phyloP scores from a whole-genome alignment of 1,140 invertebrate genomes.

The Drosophila mauritiana region DNA sequence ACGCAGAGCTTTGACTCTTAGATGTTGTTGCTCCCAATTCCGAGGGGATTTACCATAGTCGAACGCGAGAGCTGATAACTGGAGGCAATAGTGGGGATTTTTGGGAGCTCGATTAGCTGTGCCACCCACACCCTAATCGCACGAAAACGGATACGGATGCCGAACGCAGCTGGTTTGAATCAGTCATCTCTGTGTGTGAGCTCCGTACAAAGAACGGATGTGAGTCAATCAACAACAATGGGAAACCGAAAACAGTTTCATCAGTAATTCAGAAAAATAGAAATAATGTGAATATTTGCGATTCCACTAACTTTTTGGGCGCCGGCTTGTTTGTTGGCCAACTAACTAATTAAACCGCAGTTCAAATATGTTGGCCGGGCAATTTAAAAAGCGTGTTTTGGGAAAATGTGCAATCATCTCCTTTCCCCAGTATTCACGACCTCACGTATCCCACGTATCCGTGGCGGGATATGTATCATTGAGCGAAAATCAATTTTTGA shows the following conservation, averaged over 20 bases:
- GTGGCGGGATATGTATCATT: constrained; percentile 11
- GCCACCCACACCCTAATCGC: constrained; percentile 37
- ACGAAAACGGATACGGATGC: constrained; percentile 26
- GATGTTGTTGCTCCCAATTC: too few species aligned
- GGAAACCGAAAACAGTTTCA: constrained; percentile 20
- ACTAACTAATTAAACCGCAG: constrained; percentile 76
- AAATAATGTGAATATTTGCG: constrained; percentile 41
- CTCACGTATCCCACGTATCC: background rate
- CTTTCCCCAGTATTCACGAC: constrained; percentile 5
- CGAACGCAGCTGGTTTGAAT: constrained; percentile 1
- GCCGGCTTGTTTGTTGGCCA: constrained; percentile 41
- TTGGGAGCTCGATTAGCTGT: constrained; percentile 33
- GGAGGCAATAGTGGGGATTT: background rate
- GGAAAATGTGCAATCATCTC: constrained; percentile 50
- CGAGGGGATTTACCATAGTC: background rate
- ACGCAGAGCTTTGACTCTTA: background rate
- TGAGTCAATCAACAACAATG: constrained; percentile 43
- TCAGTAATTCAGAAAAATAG: constrained; percentile 9
- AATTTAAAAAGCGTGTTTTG: constrained; percentile 58
- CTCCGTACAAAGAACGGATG: constrained; percentile 46
- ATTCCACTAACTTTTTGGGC: constrained; percentile 7
- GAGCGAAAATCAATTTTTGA: constrained; percentile 69
- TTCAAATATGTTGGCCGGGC: constrained; percentile 61
- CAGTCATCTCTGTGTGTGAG: constrained; percentile 15
- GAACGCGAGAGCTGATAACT: constrained; percentile 23